These are phyloP conservation scores for Anoncus sp. DNA, from an alignment of 2,888 invertebrate genomes.

Conservation along the genomic window DNA sequence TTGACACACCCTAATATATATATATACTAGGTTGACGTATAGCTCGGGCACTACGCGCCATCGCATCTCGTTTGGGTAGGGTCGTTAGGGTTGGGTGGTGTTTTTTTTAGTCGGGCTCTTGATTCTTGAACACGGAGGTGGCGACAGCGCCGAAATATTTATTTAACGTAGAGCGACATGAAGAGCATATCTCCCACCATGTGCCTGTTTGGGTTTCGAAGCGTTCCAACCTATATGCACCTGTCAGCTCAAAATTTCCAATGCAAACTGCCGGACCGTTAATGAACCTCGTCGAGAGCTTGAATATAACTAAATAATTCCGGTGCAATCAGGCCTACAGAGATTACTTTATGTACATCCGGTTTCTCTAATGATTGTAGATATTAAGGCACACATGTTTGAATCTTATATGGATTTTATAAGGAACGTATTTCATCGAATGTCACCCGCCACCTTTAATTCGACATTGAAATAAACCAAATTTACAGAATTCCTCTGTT, in stretches of 20 bases:
- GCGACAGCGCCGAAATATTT: too few relatives aligned
- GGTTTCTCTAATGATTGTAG: not conserved
- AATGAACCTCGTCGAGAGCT: constrained; percentile 25
- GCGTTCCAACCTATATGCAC: constrained; percentile 25
- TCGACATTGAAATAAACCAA: too few relatives aligned
- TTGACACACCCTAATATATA: too few relatives aligned
- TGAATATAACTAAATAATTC: constrained; percentile 35
- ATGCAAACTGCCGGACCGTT: constrained; percentile 27
- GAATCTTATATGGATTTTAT: not conserved
- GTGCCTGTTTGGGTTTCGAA: constrained; percentile 21
- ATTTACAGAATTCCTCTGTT: too few relatives aligned
- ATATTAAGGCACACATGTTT: not conserved
- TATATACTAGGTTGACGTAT: too few relatives aligned
- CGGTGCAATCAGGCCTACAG: constrained; percentile 29
- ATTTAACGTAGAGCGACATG: too few relatives aligned
- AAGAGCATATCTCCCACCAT: not conserved
- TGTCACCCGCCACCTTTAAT: too few relatives aligned
- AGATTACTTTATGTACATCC: not conserved
- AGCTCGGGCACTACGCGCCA: too few relatives aligned
- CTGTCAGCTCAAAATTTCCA: constrained; percentile 43
- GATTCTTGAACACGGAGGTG: too few relatives aligned
- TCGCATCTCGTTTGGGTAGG: too few relatives aligned
- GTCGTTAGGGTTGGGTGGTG: too few relatives aligned
- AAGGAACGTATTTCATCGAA: not conserved
- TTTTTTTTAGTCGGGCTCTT: too few relatives aligned